Evolutionary conservation across 1,140 invertebrate species (phyloP), one percentile per base, ranked within the genome.

Genomic region (Dendroctonus valens): DNA sequence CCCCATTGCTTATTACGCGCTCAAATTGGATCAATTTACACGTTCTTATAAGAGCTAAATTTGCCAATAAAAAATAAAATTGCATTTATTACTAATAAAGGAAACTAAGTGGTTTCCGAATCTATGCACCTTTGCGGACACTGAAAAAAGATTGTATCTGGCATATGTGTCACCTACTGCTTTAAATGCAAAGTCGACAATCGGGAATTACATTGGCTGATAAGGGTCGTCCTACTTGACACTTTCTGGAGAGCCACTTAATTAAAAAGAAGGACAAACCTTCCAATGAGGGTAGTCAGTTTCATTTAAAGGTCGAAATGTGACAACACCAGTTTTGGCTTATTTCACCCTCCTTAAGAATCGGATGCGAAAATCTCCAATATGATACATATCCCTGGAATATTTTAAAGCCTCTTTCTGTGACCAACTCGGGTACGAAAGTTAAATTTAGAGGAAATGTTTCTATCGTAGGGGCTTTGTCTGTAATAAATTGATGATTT

Each of bases 401-500:
- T 52, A 52, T 52, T 52, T 15, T 41, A 41, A 55, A 55, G 14
- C 11, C 37, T 40, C 11, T 55, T 55, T 55, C 15, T 8, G 11
- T 8, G 11, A 8, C 41, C 53, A 26, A 26, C 26, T 26, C 26
- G 26, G 26, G 50, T 9, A 52, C 5, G 37, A 26, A 52, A 55
- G 53, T 41, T 55, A 55, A 55, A 55, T 55, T 41, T 39, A 40
- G 11, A 40, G 53, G 53, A 55, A 55, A 55, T 41, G 9, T 9
- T 39, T 41, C 39, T 40, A 40, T 38, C 11, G 37, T 4, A 7
- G 38, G 38, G 37, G 50, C 38, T 40, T 55, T 55, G 38, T 37
- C 26, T 9, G 53, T 55, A 55, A 55, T 55, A 55, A 55, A 55
- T 55, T 55, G 53, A 41, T 55, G 53, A 40, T 55, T 55, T 55